Evolutionary conservation across 2,113 vertebrate genomes (phyloP), one percentile per base, ranked within the genome.

Genomic region (Etheostoma cragini): DNA sequence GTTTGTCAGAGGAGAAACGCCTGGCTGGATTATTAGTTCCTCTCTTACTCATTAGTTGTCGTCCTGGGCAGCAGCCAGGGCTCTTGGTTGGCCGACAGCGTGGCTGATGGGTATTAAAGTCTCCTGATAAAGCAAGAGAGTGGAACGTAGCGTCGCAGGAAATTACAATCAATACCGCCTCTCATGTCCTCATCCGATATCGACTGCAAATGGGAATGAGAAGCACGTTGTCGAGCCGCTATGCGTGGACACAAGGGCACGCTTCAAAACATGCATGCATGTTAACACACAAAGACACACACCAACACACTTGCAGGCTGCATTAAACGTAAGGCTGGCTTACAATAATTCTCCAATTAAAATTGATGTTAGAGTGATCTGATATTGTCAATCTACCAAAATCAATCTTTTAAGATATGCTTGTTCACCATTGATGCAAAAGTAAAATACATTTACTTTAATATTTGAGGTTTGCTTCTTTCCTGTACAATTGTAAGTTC

Each of bases 91-190:
- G 74, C 74, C 63, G 79, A 89, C 89, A 87, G 81, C 67, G 17
- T 82, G 47, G 85, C 87, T 87, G 88, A 92, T 87, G 84, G 83
- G 87, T 93, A 94, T 94, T 91, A 91, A 30, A 30, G 85, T 87
- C 88, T 93, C 76, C 87, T 91, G 89, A 92, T 92, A 90, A 94
- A 93, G 85, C 84, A 60, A 82, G 86, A 78, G 85, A 94, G 86
- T 88, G 84, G 86, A 93, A 88, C 76, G 60, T 81, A 74, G 83
- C 80, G 1, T 92, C 30, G 76, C 88, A 92, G 93, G 91, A 95
- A 94, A 94, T 91, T 91, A 88, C 84, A 92, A 94, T 95, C 93
- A 94, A 95, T 95, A 93, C 81, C 14, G 67, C 50, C 86, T 85
- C 89, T 94, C 90, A 92, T 92, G 91, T 89, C 76, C 92, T 93